Conservation (phyloP, 2,888 invertebrate genomes). For the Xestia rhomboidea region DNA sequence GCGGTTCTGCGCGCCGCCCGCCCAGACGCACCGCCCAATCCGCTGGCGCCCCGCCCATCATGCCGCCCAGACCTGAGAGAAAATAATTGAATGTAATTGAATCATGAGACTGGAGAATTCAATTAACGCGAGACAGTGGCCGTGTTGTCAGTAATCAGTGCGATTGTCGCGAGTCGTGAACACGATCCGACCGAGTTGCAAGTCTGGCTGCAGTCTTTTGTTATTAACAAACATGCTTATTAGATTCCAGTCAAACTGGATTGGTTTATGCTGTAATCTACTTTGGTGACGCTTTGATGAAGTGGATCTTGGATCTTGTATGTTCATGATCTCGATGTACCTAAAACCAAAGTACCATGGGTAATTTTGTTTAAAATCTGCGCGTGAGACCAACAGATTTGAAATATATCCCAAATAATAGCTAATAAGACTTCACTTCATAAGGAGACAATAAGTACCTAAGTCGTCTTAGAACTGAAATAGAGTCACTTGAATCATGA, state of each 20-base stretch:
- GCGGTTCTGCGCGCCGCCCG: constrained; percentile 82
- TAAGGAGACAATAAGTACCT: background rate
- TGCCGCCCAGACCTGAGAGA: constrained; percentile 74
- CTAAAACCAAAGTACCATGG: background rate
- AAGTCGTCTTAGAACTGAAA: background rate
- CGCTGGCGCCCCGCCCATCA: constrained; percentile 79
- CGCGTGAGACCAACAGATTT: background rate
- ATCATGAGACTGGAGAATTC: constrained; percentile 83
- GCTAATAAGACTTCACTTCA: background rate
- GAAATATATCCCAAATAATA: background rate
- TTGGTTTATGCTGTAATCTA: constrained; percentile 19
- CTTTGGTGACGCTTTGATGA: background rate
- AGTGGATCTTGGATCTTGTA: background rate
- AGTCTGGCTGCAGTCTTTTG: constrained; percentile 34
- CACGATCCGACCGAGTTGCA: constrained; percentile 34
- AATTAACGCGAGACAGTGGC: constrained; percentile 79
- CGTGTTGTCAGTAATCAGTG: constrained; percentile 76
- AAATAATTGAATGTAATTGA: constrained; percentile 88
- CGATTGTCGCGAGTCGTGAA: constrained; percentile 75
- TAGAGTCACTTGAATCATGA: background rate
- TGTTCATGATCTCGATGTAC: too few relatives aligned
- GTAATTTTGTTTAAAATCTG: background rate
- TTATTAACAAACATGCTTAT: constrained; percentile 17
- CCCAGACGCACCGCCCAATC: constrained; percentile 82
- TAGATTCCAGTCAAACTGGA: constrained; percentile 15